Percentiles rank a stretch among this genome's conserved stretches.
phyloP scores from a whole-genome alignment of 1,140 invertebrate genomes.

The Drepana arcuata region DNA sequence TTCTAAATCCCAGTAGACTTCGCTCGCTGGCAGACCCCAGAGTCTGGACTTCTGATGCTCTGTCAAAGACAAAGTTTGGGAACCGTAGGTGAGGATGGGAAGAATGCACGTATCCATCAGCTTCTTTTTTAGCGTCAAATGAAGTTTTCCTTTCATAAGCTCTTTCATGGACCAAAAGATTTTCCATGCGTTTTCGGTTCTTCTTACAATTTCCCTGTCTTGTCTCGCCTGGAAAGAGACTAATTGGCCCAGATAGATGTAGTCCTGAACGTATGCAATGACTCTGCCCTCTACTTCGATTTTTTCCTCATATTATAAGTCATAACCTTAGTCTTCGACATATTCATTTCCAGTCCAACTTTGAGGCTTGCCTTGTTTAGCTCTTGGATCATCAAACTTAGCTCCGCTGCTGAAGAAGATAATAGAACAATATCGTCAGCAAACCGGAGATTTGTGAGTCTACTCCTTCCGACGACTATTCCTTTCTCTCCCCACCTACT shows the following conservation, averaged over 20 bases:
- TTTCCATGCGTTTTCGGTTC: not conserved
- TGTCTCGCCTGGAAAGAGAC: not conserved
- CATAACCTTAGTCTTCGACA: not conserved
- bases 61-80: too few species aligned
- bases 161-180: not conserved
- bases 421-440: not conserved
- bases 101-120: constrained; percentile 1
- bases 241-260: not conserved
- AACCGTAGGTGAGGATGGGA: constrained; percentile 1
- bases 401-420: not conserved
- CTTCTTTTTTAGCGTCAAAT: not conserved
- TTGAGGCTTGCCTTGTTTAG: not conserved
- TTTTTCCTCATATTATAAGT: not conserved
- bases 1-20: too few species aligned
- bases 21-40: too few species aligned
- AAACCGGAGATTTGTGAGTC: too few species aligned
- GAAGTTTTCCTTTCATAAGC: not conserved
- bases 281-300: not conserved
- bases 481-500: too few species aligned
- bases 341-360: not conserved
- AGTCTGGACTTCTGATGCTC: too few species aligned
- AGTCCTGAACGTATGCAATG: not conserved
- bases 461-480: too few species aligned
- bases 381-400: not conserved
- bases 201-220: not conserved